Base-by-base conservation (phyloP, 2,888 invertebrate species). In the Lucinisca nassula region DNA sequence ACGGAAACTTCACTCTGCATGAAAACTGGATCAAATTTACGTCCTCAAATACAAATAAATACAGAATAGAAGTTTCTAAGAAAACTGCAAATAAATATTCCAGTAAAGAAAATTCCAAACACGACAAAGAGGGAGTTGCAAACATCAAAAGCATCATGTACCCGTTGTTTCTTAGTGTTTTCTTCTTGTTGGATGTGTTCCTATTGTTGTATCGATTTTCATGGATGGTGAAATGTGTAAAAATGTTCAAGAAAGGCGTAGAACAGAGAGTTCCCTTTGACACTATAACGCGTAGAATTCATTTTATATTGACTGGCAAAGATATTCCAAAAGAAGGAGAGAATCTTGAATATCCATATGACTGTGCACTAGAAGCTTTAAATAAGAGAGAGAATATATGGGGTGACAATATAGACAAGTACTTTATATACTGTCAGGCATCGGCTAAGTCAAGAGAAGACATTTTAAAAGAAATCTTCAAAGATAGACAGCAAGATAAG, bases 201-300 rank as follows among this genome's bases (percentile, higher is more conserved):
- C 87, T 95, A 49, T 85, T 93, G 58, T 76, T 87, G 14, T 95
- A 93, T 80, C 90, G 95, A n/a, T 89, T 94, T 55, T 92, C 93
- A 10, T 94, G 95, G 94, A 67, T 94, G 74, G 87, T 82, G 49
- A 90, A 85, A 75, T 92, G 93, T 79, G 76, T 93, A 27, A 84
- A 82, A 38, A 91, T 92, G 51, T 92, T 93, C 17, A 90, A 90
- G 35, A 82, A 85, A 0, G 95, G 95, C 10, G 84, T 93, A 32
- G 94, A 94, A 38, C 93, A 94, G 75, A 85, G 92, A 49, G 92
- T 94, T 38, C 94, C 95, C 0, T 94, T 92, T 21, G 94, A 95
- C 74, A 90, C 91, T 17, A 92, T 94, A 27, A 93, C 94, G 10
- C 88, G 93, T 27, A 93, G 92, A 77, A 92, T 95, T 73, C 90